Base-by-base conservation (phyloP, 2,797 vertebrate species). In the Parambassis ranga region DNA sequence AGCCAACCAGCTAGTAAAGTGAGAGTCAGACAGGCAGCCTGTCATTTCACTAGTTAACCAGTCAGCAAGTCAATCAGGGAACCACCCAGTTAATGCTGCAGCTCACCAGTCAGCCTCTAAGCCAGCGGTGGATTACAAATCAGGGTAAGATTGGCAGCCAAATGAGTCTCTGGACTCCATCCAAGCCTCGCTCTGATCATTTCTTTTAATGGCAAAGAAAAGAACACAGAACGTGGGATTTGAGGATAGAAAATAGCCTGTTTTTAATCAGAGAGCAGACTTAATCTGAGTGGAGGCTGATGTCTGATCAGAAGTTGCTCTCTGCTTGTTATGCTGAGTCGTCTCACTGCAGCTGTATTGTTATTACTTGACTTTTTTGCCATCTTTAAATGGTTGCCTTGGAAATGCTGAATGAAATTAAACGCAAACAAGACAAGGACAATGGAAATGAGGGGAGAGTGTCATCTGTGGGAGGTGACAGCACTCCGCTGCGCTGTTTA, bases 141-240 rank as follows among this genome's bases (percentile, higher is more conserved):
- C 55, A 75, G 68, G 61, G 27, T 52, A 51, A 71, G 74, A 80
- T 35, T 83, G 84, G 85, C 75, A 75, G 70, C 75, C 64, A 71
- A 75, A 67, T 63, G 42, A 78, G 69, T 24, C 22, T 59, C 73
- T 87, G 85, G 75, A 64, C 52, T 41, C 42, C 31, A 38, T 69
- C 77, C 83, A 86, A 81, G 56, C 67, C 30, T 47, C 19, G 3
- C 75, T 84, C 77, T 77, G 75, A 78, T 82, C 61, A 63, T 67
- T 78, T 67, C 61, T 79, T 83, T 82, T 74, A 81, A 81, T 69
- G 68, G 81, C 81, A 82, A 84, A 89, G 77, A 72, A 61, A 65
- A 66, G 62, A 82, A 73, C 60, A 74, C 16, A 60, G 55, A 68
- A 52, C 61, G 43, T 51, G 46, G 65, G 70, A 66, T 79, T 75